Evolutionary conservation across 2,113 vertebrate genomes (phyloP), one percentile per base, ranked within the genome.

Genomic region (Chlamydotis undulata): DNA sequence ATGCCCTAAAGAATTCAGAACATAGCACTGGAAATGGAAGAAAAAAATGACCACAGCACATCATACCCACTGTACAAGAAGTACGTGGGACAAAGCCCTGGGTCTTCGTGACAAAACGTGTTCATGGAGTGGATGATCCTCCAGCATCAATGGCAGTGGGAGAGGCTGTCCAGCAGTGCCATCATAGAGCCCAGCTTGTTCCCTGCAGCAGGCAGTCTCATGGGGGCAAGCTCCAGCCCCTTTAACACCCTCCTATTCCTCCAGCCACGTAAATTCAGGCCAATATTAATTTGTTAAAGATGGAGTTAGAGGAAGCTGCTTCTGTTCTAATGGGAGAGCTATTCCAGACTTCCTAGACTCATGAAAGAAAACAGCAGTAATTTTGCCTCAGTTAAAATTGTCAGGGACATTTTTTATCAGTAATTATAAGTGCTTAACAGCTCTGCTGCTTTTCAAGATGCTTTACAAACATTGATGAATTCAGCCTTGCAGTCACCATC

Each of bases 391-490:
- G 41, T 65, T 52, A 74, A 61, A 94, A 86, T 19, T 31, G 7
- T 39, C 59, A 17, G 84, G 68, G 35, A 63, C 26, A 22, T 81
- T 67, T 71, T 91, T 86, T 93, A 33, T 81, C 74, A 24, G 24
- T 63, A 81, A 78, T 92, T 92, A 6, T 59, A 67, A 80, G 55
- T 77, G 26, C 18, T 81, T 90, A 43, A 41, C 53, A 77, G 23
- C 64, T 86, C 73, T n/a, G 25, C 43, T 95, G 67, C 4, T 1
- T 93, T 96, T 94, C 63, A 78, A 88, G 71, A 57, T 74, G 29
- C 39, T 95, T 88, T 94, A 41, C 37, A 90, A 75, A 81, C 25
- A 17, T 19, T 70, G 63, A 70, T 80, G 37, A 93, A 80, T 90
- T 90, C 55, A 88, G 12, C 64, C 78, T 94, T 83, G 43, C 63